Evolutionary conservation across 2,888 invertebrate species (phyloP).

Genomic region (Hirtodrosophila alboralis): DNA sequence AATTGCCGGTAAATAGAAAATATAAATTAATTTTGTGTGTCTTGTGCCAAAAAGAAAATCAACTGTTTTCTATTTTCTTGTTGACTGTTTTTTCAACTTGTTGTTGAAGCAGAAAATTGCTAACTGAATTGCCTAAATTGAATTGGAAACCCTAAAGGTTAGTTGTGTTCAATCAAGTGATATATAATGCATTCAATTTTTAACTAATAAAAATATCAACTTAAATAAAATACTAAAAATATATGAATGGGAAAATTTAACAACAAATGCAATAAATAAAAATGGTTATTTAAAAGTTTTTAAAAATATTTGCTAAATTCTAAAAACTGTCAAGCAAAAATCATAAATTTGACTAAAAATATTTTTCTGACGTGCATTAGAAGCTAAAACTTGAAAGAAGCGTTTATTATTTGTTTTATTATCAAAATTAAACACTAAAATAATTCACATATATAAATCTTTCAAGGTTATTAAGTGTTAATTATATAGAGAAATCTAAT

Average conservation of each 20-base stretch:
- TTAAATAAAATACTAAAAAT: conserved; percentile 4
- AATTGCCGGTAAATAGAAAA: conserved; percentile 43
- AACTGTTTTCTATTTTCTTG: conserved; percentile 20
- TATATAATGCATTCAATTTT: no score
- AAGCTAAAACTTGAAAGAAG: neutral
- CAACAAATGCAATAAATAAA: neutral
- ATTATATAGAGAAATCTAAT: no score
- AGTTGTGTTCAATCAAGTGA: no score
- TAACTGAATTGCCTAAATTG: conserved; percentile 18
- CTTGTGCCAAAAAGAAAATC: conserved; percentile 32
- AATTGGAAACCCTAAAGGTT: conserved; percentile 48
- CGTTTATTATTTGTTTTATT: neutral
- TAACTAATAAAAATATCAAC: no score
- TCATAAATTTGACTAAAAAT: neutral
- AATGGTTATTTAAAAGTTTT: neutral
- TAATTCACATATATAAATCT: neutral
- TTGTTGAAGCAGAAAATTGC: conserved; percentile 10
- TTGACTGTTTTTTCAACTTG: conserved; percentile 33
- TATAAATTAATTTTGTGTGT: conserved; percentile 31
- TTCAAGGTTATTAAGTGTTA: no score
- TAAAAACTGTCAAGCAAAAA: neutral
- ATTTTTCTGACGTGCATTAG: conserved; percentile 7
- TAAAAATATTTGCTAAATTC: neutral
- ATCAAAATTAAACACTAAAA: neutral
- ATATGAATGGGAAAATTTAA: conserved; percentile 3